Evolutionary conservation across 2,888 invertebrate genomes (phyloP), one percentile per base, ranked within the genome.

Genomic region (Trissolcus brochymenae): DNA sequence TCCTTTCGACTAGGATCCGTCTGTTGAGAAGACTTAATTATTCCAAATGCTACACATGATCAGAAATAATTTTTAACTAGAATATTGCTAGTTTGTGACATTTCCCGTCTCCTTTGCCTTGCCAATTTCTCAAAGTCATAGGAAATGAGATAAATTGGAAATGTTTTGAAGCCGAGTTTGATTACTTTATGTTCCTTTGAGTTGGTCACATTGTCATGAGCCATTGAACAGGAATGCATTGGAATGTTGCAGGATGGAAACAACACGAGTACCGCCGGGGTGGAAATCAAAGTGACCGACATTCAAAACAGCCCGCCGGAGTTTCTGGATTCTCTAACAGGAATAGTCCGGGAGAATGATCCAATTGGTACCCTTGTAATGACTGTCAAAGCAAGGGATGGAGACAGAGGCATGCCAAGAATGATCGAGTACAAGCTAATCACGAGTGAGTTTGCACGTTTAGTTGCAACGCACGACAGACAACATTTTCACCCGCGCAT

Each of bases 271-370:
- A 92, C 93, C 11, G 93, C 94, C 0, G 93, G 92, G 57, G 94
- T 96, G 13, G 94, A 94, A 84, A 93, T 96, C 25, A 93, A 94
- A 79, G 94, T 97, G 0, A 92, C 93, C 75, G 96, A 97, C 86
- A 93, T 96, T 0, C 97, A 97, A 90, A 96, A 97, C 88, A 94
- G 93, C 0, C 95, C 96, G 0, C 97, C 97, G 0, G 92, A 94
- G 65, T 97, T 97, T 90, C 92, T 93, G 55, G 95, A 95, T 0
- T 93, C 95, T 0, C 90, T 96, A 65, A 94, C 94, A 13, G 95
- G 94, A 0, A 93, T 96, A 21, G 92, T 96, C 40, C 91, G 92
- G 21, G 97, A 97, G 87, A 95, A 96, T 84, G 95, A 94, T 67
- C 93, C 95, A 0, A 95, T 97, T 46, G 96, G 96, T 11, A 94